Base-by-base conservation (phyloP, 2,888 invertebrate genomes). In the Xylota sylvarum region DNA sequence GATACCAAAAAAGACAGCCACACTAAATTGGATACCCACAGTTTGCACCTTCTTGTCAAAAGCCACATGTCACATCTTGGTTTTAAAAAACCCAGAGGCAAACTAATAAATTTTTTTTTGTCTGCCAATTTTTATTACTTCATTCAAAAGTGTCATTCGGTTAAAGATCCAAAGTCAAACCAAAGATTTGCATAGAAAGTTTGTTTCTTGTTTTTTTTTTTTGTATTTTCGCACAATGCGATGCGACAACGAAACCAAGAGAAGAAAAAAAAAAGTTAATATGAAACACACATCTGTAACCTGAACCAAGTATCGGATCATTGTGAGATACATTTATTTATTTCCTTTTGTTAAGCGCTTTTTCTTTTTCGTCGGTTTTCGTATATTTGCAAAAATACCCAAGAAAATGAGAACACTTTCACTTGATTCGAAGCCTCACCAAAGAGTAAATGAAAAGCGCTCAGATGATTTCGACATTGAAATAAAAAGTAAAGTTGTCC, bases 351-450 rank as follows among this genome's bases (percentile, higher is more conserved):
- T 81, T 69, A 30, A 30, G 37, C 17, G 4, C 27, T 17, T 58
- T 67, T 65, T 12, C 9, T 58, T 69, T 17, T 50, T 60, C 43
- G 43, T 80, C 30, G 10, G 30, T 81, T 81, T 84, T 84, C 56
- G 73, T 78, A 67, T 50, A 72, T 58, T 43, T 58, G 74, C 56
- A 56, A 79, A 77, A 72, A 79, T 17, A 27, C 48, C 43, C 60
- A 69, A 64, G 72, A 79, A 84, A 84, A 84, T 80, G 84, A 84
- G 84, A 84, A 84, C 84, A 84, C 84, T 84, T 84, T 84, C 79
- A 84, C 84, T 84, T 9, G 64, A 64, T 55, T 19, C 43, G 55
- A 76, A 74, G 67, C 43, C 60, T 43, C 46, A 35, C 62, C 32
- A 56, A 74, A 79, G 79, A 80, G 79, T 58, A 79, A 23, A 56